phyloP scores from a whole-genome alignment of 35 echinoderm and acorn worm species.

The Ptychodera flava region DNA sequence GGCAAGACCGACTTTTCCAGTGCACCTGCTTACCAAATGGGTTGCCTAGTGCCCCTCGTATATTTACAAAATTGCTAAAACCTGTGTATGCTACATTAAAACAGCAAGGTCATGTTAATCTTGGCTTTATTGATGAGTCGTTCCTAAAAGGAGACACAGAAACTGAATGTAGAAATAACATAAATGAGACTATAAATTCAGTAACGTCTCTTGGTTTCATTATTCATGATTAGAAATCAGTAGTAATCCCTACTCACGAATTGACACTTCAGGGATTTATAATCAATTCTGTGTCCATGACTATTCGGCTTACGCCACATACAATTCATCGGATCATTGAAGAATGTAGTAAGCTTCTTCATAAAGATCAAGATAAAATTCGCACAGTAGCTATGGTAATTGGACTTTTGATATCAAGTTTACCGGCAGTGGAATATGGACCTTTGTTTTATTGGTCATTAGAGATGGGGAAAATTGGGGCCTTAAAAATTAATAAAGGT shows the following conservation, averaged over 20 bases:
- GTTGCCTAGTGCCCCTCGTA: slow-evolving; percentile 17
- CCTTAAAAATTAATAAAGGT: slow-evolving; percentile 18
- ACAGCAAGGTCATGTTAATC: not conserved
- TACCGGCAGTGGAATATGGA: slow-evolving; percentile 21
- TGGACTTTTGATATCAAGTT: slow-evolving; percentile 19
- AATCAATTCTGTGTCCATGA: slow-evolving; percentile 30
- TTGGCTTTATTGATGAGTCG: slow-evolving; percentile 34
- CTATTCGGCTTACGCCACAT: slow-evolving; percentile 3
- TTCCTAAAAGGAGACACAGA: slow-evolving; percentile 9
- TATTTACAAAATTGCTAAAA: slow-evolving; percentile 23
- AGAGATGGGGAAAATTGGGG: slow-evolving; percentile 5
- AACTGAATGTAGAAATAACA: not conserved
- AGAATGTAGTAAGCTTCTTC: not conserved
- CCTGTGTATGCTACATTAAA: slow-evolving; percentile 16
- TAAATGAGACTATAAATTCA: not conserved
- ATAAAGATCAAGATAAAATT: not conserved
- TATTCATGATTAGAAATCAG: slow-evolving; percentile 14
- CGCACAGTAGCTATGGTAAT: slow-evolving; percentile 2
- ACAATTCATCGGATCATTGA: slow-evolving; percentile 2
- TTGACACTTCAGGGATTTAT: slow-evolving; percentile 5
- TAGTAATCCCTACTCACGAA: slow-evolving; percentile 18
- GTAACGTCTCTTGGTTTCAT: slow-evolving; percentile 6
- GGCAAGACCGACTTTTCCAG: slow-evolving; percentile 14
- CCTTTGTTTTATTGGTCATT: slow-evolving; percentile 7
- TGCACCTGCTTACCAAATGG: slow-evolving; percentile 29